Evolutionary conservation across 2,888 invertebrate species (phyloP).

Genomic region (Drosophila mettleri): DNA sequence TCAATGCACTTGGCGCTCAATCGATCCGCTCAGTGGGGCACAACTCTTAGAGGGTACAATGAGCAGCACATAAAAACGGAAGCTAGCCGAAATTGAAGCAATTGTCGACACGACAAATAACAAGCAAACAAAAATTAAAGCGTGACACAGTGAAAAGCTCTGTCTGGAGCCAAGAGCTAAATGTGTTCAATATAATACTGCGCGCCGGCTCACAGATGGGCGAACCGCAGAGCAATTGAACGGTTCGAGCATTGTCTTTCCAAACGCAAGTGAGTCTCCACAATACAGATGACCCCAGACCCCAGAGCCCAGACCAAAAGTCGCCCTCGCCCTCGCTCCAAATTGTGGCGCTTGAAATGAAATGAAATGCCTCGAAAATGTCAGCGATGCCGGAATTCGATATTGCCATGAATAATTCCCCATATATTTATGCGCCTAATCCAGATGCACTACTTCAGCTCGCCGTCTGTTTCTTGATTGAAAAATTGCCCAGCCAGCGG

Average conservation of each 20-base stretch:
- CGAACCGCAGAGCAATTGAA: constrained; percentile 46
- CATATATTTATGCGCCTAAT: constrained; percentile 9
- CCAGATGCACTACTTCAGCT: constrained; percentile 20
- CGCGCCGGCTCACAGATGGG: constrained; percentile 2
- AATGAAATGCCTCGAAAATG: constrained; percentile 26
- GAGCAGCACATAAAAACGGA: constrained; percentile 45
- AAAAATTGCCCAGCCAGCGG: constrained; percentile 29
- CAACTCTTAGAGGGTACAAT: constrained; percentile 23
- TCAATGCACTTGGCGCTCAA: too few species aligned
- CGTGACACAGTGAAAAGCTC: constrained; percentile 55
- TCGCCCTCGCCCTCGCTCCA: constrained; percentile 15
- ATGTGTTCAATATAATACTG: constrained; percentile 64
- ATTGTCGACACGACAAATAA: constrained; percentile 50
- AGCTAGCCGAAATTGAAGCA: constrained; percentile 45
- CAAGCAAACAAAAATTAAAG: constrained; percentile 55
- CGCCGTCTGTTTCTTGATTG: constrained; percentile 19
- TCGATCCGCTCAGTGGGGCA: too few species aligned
- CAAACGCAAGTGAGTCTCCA: constrained; percentile 21
- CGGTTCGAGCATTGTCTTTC: constrained; percentile 38
- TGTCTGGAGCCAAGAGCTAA: constrained; percentile 31
- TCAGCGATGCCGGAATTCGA: constrained; percentile 48
- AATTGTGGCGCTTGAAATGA: constrained; percentile 45
- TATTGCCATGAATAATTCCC: constrained; percentile 42
- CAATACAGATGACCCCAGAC: constrained; percentile 21
- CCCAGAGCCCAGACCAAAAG: constrained; percentile 30